A percentile compares a stretch with the other conserved stretches of the same genome.
Evolutionary conservation across 2,797 vertebrate species (phyloP).

Genomic region (Urocyon cinereoargenteus): DNA sequence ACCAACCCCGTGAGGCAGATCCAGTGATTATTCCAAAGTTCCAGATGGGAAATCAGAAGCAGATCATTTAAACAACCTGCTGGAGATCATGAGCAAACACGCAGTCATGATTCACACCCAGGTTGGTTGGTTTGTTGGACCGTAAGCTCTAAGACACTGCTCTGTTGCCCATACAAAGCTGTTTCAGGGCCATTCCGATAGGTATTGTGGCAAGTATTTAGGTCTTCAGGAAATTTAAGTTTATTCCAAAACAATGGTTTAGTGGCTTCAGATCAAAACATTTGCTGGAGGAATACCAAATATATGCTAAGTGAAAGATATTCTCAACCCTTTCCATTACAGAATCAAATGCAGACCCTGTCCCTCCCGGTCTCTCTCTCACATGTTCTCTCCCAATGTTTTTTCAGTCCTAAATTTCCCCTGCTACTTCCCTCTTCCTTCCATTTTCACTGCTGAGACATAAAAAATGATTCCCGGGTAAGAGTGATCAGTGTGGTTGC

Average conservation of each 20-base stretch:
- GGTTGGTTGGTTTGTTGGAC: neutral
- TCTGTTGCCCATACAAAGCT: rapidly evolving
- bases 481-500: conserved; percentile 67
- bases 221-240: neutral
- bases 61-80: neutral
- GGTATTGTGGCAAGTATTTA: rapidly evolving
- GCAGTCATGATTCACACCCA: neutral
- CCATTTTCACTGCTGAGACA: conserved; percentile 61
- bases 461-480: conserved; percentile 66
- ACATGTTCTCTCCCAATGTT: neutral
- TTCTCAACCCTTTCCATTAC: neutral
- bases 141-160: neutral
- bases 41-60: neutral
- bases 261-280: neutral
- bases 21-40: neutral
- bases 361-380: neutral
- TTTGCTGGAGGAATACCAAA: neutral
- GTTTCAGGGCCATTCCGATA: neutral
- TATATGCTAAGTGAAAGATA: neutral
- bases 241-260: neutral
- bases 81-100: neutral
- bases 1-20: neutral
- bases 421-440: conserved; percentile 1
- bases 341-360: neutral
- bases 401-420: neutral